Percentiles rank a stretch among this genome's conserved stretches.
These are phyloP conservation scores for Lochmaea capreae DNA, from an alignment of 2,888 invertebrate genomes.

Conservation along the genomic window DNA sequence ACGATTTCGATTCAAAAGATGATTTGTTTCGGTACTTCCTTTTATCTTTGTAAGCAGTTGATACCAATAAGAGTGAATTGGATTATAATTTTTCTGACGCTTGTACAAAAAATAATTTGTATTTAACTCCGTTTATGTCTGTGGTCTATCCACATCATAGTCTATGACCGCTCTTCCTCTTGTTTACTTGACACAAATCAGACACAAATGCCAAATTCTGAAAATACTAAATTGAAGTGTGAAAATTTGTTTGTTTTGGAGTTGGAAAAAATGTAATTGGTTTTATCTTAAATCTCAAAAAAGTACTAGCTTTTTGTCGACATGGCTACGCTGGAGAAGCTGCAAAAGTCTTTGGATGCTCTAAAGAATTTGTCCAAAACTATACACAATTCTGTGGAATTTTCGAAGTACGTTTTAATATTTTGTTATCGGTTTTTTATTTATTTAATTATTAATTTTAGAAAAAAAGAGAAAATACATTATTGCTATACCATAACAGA, in stretches of 20 bases:
- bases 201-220: too few relatives aligned
- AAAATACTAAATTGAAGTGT: too few relatives aligned
- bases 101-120: too few relatives aligned
- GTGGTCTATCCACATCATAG: too few relatives aligned
- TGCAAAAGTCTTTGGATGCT: constrained; percentile 63
- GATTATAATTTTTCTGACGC: too few relatives aligned
- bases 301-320: constrained; percentile 15
- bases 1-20: too few relatives aligned
- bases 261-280: not conserved
- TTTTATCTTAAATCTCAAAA: not conserved
- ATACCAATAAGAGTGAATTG: too few relatives aligned
- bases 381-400: constrained; percentile 52
- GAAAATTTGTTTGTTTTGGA: not conserved
- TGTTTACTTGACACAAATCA: too few relatives aligned
- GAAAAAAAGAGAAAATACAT: constrained; percentile 81
- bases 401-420: constrained; percentile 47
- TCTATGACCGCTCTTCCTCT: too few relatives aligned
- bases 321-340: constrained; percentile 65
- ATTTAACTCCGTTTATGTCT: too few relatives aligned
- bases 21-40: too few relatives aligned
- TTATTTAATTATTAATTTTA: constrained; percentile 57
- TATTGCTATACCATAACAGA: constrained; percentile 80
- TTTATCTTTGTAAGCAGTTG: too few relatives aligned
- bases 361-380: constrained; percentile 54
- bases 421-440: not conserved